Evolutionary conservation across 2,888 invertebrate species (phyloP), one percentile per base, ranked within the genome.

Genomic region (Aphodius granarius): DNA sequence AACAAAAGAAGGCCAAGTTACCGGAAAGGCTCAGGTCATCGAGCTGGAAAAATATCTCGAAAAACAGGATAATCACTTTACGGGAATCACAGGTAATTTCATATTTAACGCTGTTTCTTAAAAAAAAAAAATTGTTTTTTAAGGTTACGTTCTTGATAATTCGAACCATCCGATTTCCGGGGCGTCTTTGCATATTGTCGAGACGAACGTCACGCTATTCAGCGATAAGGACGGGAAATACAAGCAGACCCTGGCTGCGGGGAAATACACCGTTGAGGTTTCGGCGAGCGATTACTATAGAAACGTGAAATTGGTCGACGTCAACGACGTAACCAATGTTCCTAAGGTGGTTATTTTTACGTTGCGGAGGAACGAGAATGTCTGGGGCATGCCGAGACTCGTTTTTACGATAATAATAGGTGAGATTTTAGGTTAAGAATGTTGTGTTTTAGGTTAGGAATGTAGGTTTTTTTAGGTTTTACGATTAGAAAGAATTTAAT

Each of bases 321-420:
- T 87, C 15, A 82, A 81, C 18, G 82, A 81, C n/a, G 83, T 84
- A 0, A 87, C 87, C 0, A 87, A 86, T 72, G 79, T 88, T 65
- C 89, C 91, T 0, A 89, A 90, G 17, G 89, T 91, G 74, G 87
- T 94, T 0, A 88, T 95, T 78, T 91, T 95, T 80, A 92, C 92
- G 79, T 83, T 96, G 74, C 89, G 90, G 68, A 88, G 88, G 13
- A 92, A 95, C 81, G 92, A 92, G 79, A 89, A 88, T 77, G 90
- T 95, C 16, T 87, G 94, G 80, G 95, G 95, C 0, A 87, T 96
- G 88, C 94, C 95, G 0, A 88, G 95, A 22, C 88, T 94, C 19
- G 89, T 93, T 1, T 96, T 96, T 84, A 91, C 95, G 43, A 90
- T 94, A 83, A 83, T 94, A 9, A 89, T 93, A 79, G 94, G 95